Percentiles rank a stretch among this genome's conserved stretches.
These are phyloP conservation scores for Cosmia pyralina DNA, from an alignment of 2,888 invertebrate genomes.

Conservation along the genomic window DNA sequence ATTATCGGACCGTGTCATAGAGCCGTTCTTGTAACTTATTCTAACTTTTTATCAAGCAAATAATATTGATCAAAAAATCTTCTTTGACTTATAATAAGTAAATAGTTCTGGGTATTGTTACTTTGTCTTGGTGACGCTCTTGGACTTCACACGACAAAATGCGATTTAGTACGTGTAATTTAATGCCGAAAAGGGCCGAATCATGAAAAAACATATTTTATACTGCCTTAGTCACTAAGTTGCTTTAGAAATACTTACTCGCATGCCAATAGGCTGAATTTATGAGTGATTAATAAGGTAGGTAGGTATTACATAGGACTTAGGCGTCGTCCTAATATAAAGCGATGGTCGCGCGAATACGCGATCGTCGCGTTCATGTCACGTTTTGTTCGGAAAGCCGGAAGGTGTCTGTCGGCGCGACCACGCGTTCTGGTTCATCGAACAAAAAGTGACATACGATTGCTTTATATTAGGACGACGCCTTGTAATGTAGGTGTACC, in stretches of 20 bases:
- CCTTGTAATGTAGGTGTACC: neutral
- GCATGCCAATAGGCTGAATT: neutral
- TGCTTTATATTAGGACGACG: too few species aligned
- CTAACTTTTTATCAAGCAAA: constrained; percentile 67
- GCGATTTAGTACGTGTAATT: neutral
- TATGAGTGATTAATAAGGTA: neutral
- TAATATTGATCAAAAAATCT: constrained; percentile 62
- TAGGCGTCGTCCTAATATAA: too few species aligned
- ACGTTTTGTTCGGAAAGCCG: too few species aligned
- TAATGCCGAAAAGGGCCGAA: neutral
- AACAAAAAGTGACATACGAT: too few species aligned
- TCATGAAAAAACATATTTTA: neutral
- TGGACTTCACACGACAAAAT: constrained; percentile 14
- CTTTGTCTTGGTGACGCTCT: constrained; percentile 34
- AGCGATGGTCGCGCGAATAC: too few species aligned
- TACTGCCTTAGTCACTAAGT: neutral
- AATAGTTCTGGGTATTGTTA: constrained; percentile 31
- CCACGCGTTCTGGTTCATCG: too few species aligned
- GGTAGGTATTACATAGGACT: neutral
- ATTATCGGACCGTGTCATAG: constrained; percentile 73
- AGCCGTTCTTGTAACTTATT: constrained; percentile 65
- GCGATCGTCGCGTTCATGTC: too few species aligned
- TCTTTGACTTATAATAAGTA: constrained; percentile 32
- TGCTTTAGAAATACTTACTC: too few species aligned
- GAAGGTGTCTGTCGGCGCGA: too few species aligned